Evolutionary conservation across 1,140 invertebrate species (phyloP), one percentile per base, ranked within the genome.

Genomic region (Leguminivora glycinivorella): DNA sequence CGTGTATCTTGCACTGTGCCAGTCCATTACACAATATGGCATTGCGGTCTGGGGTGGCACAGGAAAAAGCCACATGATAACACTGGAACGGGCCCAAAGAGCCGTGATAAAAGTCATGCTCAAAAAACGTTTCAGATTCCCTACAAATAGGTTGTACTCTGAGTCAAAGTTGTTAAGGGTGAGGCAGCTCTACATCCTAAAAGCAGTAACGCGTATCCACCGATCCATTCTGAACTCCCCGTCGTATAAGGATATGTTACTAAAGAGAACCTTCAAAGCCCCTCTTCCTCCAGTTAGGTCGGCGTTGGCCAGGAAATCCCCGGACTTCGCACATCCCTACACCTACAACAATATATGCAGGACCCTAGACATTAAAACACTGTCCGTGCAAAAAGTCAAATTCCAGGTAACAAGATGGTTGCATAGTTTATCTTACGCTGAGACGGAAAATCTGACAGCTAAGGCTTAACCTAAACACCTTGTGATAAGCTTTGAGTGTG

Each of bases 71-170:
- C 52, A 24, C 22, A 22, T 56, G 22, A 22, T 56, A 4, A 12
- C 6, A 25, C 2, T 56, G 7, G 52, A 56, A n/a, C 52, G 52
- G 1, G 52, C 52, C 1, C 52, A 56, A n/a, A 56, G 52, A 56
- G 52, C 52, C 9, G 52, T 56, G 2, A 56, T 56, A 12, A 56
- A 56, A n/a, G 52, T 56, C 6, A 56, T 56, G 19, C 47, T 56
- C 4, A 24, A 24, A 6, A 56, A 56, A 19, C 47, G 47, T 2
- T 56, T 19, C 22, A n/a, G 47, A 19, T 56, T 56, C 9, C 17
- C 47, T 19, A 56, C 47, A 5, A 24, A 56, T 19, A 2, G 10
- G n/a, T n/a, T n/a, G n/a, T n/a, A n/a, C n/a, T n/a, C n/a, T n/a
- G n/a, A n/a, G n/a, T n/a, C n/a, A n/a, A n/a, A n/a, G n/a, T n/a